Evolutionary conservation across 92 coral and sea anemone species (phyloP), one percentile per base, ranked within the genome.

Genomic region (Porites divaricata): DNA sequence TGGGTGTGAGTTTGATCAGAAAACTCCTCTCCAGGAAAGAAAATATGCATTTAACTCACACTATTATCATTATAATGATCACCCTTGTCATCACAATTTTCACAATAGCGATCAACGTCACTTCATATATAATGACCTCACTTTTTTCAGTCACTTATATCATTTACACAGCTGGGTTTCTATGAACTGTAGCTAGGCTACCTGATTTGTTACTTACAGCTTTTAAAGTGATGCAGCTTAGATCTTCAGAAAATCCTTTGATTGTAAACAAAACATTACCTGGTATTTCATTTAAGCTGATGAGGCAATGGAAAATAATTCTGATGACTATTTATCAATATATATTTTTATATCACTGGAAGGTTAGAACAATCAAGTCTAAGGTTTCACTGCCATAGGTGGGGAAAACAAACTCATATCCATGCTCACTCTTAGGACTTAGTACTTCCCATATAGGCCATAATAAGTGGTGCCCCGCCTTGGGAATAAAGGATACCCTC

Each of bases 161-260:
- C 69, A 67, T 17, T 67, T 22, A 10, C 71, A 25, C 71, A 1
- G 35, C 25, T 8, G 10, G 8, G 20, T 65, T 25, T 65, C 26
- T 65, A 35, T 17, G 24, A 11, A 66, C 8, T 22, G 24, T 61
- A 16, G 9, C 65, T 50, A 50, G 64, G 4, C 6, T 54, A 54
- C 12, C 14, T 54, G 59, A 57, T 72, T 6, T 9, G 53, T 19
- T 41, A 85, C 92, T 92, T 81, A 89, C 98, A 84, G 90, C 89
- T 58, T 76, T 66, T 45, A 82, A 50, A 1, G 76, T 85, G 17
- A 63, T 53, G 64, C 95, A 92, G 67, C 72, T 63, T n/a, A 76
- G 61, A 76, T 84, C 91, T 35, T 87, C 92, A 25, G 95, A 85
- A 89, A 89, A 92, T 56, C 90, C 74, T 63, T 86, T 86, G 87